phyloP scores from a whole-genome alignment of 2,797 vertebrate species.

The Nyctibius grandis region DNA sequence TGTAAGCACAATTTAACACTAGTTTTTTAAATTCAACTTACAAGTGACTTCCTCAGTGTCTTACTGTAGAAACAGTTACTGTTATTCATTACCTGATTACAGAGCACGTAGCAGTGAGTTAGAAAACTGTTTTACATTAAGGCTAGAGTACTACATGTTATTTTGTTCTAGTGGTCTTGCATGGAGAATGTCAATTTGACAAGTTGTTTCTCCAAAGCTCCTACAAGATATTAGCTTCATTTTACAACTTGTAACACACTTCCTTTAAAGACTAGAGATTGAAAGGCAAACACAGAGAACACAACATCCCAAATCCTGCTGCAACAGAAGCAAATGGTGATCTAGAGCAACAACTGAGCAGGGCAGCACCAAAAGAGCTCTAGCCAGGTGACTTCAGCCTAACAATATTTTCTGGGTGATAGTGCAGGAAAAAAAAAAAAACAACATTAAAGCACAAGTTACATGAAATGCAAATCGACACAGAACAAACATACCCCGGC shows the following conservation, averaged over 20 bases:
- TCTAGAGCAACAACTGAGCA: background rate
- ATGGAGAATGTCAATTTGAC: background rate
- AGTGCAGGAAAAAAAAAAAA: background rate
- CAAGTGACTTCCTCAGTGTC: background rate
- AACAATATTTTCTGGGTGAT: background rate
- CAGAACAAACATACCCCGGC: background rate
- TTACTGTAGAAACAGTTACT: background rate
- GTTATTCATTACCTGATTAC: background rate
- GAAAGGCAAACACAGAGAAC: background rate
- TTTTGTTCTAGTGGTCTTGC: background rate
- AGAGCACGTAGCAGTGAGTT: background rate
- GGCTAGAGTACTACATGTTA: background rate
- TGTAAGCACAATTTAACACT: background rate
- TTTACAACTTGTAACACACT: background rate
- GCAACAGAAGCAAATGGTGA: background rate
- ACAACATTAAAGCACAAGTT: background rate
- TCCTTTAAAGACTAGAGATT: background rate
- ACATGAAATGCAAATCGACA: background rate
- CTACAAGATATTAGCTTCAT: background rate
- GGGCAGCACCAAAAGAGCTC: background rate
- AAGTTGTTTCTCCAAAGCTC: conserved; percentile 9
- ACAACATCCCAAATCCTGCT: background rate
- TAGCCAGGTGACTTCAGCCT: background rate
- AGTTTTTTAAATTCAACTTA: background rate
- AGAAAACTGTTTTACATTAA: background rate